phyloP scores from a whole-genome alignment of 2,888 invertebrate genomes.

The Drosophila eohydei region DNA sequence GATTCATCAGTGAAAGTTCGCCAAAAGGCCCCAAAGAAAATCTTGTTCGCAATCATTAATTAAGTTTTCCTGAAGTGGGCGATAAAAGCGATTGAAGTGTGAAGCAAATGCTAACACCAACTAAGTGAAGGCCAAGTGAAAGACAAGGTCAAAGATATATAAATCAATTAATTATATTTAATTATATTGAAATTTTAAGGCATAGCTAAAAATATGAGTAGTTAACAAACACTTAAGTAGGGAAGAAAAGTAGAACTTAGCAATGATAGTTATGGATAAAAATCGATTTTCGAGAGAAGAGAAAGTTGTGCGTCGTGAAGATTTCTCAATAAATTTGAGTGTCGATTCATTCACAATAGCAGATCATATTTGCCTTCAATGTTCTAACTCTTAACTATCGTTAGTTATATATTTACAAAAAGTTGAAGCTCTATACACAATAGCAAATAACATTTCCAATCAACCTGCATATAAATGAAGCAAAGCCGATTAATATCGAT shows the following conservation, averaged over 20 bases:
- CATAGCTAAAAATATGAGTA: neutral
- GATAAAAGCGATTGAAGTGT: constrained; percentile 1
- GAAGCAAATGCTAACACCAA: too few relatives aligned
- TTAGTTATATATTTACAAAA: too few relatives aligned
- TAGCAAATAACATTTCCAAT: too few relatives aligned
- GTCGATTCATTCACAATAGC: neutral
- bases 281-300: neutral
- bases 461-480: too few relatives aligned
- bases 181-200: neutral
- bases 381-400: neutral
- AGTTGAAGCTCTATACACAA: too few relatives aligned
- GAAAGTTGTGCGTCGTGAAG: too few relatives aligned
- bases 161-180: neutral
- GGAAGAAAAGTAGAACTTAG: neutral
- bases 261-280: neutral
- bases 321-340: fast-evolving
- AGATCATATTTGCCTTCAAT: neutral
- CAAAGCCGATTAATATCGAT: neutral
- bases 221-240: too few relatives aligned
- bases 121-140: neutral
- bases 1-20: constrained; percentile 9
- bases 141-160: neutral
- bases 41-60: neutral
- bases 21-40: neutral
- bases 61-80: neutral